These are phyloP conservation scores for Entomyzon cyanotis DNA, from an alignment of 2,113 vertebrate genomes.

Conservation along the genomic window DNA sequence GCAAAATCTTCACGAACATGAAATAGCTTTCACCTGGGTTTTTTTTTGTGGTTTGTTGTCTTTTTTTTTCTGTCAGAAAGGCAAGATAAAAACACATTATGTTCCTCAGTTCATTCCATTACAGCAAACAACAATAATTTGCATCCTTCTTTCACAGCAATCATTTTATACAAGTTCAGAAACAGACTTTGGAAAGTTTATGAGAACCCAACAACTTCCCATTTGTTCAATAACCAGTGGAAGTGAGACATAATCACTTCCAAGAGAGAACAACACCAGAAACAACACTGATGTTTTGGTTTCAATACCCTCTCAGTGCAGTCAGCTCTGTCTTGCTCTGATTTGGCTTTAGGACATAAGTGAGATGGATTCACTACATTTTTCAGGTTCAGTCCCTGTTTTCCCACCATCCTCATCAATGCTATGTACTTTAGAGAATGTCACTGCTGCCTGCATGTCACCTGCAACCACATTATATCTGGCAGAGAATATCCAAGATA, in stretches of 20 bases:
- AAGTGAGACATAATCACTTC: neutral
- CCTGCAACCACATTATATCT: neutral
- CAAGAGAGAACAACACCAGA: neutral
- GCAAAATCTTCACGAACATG: neutral
- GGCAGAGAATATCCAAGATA: neutral
- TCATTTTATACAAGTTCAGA: neutral
- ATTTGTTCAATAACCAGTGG: neutral
- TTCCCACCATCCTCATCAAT: neutral
- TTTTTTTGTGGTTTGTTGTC: neutral
- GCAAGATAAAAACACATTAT: neutral
- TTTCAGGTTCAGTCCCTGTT: neutral
- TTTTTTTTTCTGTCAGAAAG: neutral
- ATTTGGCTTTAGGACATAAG: neutral
- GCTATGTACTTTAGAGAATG: neutral
- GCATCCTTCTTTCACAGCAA: neutral
- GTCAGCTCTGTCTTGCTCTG: neutral
- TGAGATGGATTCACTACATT: neutral
- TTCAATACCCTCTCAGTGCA: accelerated
- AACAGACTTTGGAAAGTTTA: neutral
- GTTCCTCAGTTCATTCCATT: neutral
- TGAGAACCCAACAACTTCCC: neutral
- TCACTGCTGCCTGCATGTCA: no score
- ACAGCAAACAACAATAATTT: neutral
- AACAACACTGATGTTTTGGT: accelerated
- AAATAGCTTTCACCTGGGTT: neutral